phyloP scores from a whole-genome alignment of 2,888 invertebrate species.

The Perizoma affinitatum region DNA sequence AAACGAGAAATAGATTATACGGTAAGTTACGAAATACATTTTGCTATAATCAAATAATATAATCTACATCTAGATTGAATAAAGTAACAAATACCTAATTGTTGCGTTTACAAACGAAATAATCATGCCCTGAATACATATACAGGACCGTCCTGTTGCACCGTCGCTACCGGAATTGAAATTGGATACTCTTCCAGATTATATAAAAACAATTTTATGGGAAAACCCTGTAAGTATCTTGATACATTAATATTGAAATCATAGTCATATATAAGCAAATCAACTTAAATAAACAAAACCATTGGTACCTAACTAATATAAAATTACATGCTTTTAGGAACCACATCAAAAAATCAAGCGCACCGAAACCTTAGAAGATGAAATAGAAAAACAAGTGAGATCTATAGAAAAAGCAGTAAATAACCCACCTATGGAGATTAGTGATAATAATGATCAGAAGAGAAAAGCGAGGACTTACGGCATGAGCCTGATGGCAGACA shows the following conservation, averaged over 20 bases:
- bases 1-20: conserved; percentile 16
- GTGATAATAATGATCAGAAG: background rate
- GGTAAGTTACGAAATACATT: conserved; percentile 6
- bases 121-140: background rate
- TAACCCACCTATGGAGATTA: background rate
- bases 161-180: conserved; percentile 40
- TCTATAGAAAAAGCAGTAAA: conserved; percentile 2
- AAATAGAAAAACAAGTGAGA: conserved; percentile 3
- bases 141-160: conserved; percentile 29
- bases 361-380: conserved; percentile 4
- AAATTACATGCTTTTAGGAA: no score
- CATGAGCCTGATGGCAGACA: conserved; percentile 24
- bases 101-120: no score
- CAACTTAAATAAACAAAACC: no score
- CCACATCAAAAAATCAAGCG: background rate
- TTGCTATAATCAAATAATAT: no score
- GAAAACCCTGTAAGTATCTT: conserved; percentile 37
- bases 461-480: conserved; percentile 21
- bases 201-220: conserved; percentile 22
- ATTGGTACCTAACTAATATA: no score
- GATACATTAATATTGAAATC: no score
- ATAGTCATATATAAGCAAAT: no score
- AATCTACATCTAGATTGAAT: no score
- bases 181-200: conserved; percentile 16
- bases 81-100: no score